These are phyloP conservation scores for Acanthosepion lycidas DNA, from an alignment of 2,888 invertebrate species.

Conservation along the genomic window DNA sequence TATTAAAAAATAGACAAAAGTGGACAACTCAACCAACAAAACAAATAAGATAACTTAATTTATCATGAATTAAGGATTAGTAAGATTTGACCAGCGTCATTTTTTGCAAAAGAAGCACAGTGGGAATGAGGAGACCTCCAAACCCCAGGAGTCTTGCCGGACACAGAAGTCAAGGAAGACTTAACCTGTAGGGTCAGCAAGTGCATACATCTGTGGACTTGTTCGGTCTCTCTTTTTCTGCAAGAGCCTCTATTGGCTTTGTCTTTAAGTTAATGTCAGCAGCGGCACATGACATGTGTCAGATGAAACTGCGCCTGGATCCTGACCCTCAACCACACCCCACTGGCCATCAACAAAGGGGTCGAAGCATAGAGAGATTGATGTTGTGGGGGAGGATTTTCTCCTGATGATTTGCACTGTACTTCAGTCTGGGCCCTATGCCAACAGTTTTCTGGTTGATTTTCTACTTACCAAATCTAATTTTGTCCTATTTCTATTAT, in stretches of 20 bases:
- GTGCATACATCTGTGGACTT: neutral
- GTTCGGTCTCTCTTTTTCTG: neutral
- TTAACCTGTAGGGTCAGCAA: slow-evolving; percentile 17
- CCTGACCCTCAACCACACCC: neutral
- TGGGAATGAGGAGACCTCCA: neutral
- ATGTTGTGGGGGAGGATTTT: neutral
- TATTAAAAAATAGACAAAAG: neutral
- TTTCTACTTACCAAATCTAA: too few relatives aligned
- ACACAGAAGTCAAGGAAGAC: neutral
- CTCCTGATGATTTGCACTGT: too few relatives aligned
- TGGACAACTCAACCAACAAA: neutral
- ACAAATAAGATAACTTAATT: slow-evolving; percentile 24
- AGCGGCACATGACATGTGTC: neutral
- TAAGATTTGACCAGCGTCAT: neutral
- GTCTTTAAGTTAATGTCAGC: neutral
- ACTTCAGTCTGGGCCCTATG: too few relatives aligned
- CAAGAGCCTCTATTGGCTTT: slow-evolving; percentile 33
- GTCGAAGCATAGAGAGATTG: neutral
- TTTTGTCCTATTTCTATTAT: too few relatives aligned
- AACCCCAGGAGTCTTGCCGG: neutral
- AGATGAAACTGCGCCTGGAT: neutral
- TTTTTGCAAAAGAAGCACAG: neutral
- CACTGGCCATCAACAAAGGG: neutral
- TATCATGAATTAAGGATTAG: slow-evolving; percentile 33
- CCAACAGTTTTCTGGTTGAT: too few relatives aligned